Percentiles rank a stretch among this genome's conserved stretches.
Evolutionary conservation across 1,140 invertebrate genomes (phyloP).

Genomic region (Asobara japonica): DNA sequence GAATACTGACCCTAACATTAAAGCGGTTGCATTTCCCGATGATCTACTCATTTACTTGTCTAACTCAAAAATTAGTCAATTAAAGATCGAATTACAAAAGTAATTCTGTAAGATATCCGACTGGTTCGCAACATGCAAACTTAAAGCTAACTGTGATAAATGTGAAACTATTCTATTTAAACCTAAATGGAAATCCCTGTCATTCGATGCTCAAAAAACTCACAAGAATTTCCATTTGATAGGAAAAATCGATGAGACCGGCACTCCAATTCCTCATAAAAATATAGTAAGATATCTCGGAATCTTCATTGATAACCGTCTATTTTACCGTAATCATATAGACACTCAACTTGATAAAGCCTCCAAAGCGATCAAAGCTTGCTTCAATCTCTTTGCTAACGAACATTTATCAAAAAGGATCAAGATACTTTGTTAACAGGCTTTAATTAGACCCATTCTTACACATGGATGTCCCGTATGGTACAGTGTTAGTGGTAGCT

Average conservation of each 20-base stretch:
- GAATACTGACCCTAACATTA: no score
- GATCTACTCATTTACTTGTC: no score
- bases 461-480: constrained; percentile 32
- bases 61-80: no score
- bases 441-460: constrained; percentile 23
- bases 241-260: background rate
- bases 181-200: background rate
- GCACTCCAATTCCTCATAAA: constrained; percentile 22
- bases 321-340: constrained; percentile 30
- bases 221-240: constrained; percentile 16
- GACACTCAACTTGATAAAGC: constrained; percentile 32
- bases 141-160: no score
- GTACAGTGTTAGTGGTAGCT: constrained; percentile 22
- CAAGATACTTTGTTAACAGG: constrained; percentile 31
- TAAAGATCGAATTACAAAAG: no score
- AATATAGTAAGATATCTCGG: constrained; percentile 30
- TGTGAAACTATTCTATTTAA: no score
- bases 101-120: no score
- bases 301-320: constrained; percentile 14
- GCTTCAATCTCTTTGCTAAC: constrained; percentile 34
- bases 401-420: background rate
- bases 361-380: constrained; percentile 12
- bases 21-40: no score
- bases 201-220: background rate
- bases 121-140: no score